Conservation (phyloP, 2,113 vertebrate genomes). For the Channa argus region DNA sequence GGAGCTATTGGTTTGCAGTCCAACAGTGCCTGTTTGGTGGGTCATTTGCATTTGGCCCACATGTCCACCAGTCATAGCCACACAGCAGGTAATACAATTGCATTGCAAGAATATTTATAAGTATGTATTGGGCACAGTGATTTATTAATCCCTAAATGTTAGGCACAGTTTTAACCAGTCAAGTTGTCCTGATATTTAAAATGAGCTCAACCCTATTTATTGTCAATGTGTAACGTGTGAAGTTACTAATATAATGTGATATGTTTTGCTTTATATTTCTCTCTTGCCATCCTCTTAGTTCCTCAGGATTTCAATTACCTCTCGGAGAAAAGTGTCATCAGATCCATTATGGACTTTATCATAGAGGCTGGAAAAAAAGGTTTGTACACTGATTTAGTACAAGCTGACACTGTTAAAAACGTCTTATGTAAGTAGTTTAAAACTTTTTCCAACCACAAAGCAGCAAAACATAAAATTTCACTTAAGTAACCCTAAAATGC, state of each 20-base stretch:
- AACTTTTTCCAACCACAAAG: too few species aligned
- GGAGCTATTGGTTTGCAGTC: slow-evolving; percentile 93
- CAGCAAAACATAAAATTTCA: neutral
- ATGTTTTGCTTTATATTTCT: neutral
- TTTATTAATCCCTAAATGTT: too few species aligned
- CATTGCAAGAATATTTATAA: too few species aligned
- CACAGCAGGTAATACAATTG: slow-evolving; percentile 84
- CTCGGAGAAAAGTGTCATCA: slow-evolving; percentile 91
- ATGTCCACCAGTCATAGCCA: slow-evolving; percentile 88
- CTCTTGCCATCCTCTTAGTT: slow-evolving; percentile 78
- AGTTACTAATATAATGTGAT: neutral
- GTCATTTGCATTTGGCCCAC: slow-evolving; percentile 90
- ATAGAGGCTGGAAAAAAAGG: slow-evolving; percentile 92
- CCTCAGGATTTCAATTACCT: slow-evolving; percentile 95
- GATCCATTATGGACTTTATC: slow-evolving; percentile 86
- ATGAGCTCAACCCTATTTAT: neutral
- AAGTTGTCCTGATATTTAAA: neutral
- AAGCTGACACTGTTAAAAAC: too few species aligned
- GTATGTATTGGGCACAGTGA: too few species aligned
- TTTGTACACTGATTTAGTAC: slow-evolving; percentile 50
- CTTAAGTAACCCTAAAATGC: too few species aligned
- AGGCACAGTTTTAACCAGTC: too few species aligned
- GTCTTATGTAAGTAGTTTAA: too few species aligned
- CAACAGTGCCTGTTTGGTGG: slow-evolving; percentile 91
- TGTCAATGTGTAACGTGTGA: neutral